Conservation (phyloP, 1,140 invertebrate genomes). For the Musca domestica region DNA sequence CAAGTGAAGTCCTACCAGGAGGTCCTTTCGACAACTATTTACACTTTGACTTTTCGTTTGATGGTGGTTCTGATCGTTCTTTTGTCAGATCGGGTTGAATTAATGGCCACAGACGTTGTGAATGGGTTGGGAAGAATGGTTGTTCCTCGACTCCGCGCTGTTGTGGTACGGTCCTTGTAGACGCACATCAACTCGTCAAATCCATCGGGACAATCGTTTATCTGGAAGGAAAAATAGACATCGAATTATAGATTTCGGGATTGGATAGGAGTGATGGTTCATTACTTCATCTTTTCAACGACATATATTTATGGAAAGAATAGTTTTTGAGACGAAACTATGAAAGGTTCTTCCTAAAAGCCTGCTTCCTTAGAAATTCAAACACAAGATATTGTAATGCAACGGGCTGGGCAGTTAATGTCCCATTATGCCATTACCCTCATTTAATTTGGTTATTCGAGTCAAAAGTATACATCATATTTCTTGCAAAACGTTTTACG, state of each 20-base stretch:
- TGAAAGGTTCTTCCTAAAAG: not conserved
- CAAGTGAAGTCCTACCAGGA: not conserved
- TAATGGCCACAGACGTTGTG: slow-evolving; percentile 23
- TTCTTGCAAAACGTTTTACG: too few species aligned
- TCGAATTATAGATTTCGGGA: not conserved
- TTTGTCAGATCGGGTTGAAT: slow-evolving; percentile 11
- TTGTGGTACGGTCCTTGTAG: slow-evolving; percentile 39
- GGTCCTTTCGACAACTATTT: not conserved
- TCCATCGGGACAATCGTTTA: slow-evolving; percentile 62
- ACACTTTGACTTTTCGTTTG: slow-evolving; percentile 21
- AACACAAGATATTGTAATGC: too few species aligned
- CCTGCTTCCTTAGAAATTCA: too few species aligned
- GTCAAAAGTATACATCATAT: too few species aligned
- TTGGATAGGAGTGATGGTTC: not conserved
- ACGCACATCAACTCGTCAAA: slow-evolving; percentile 63
- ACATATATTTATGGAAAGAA: not conserved
- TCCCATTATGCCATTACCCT: too few species aligned
- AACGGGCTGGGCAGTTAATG: too few species aligned
- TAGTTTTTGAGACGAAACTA: not conserved
- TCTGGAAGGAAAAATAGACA: slow-evolving; percentile 30
- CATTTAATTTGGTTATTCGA: too few species aligned
- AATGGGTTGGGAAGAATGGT: slow-evolving; percentile 20
- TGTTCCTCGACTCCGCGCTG: slow-evolving; percentile 16
- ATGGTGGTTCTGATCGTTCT: slow-evolving; percentile 36
- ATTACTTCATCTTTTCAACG: too few species aligned